These are phyloP conservation scores for Amblyjoppa proteus DNA, from an alignment of 2,888 invertebrate species.

Conservation along the genomic window DNA sequence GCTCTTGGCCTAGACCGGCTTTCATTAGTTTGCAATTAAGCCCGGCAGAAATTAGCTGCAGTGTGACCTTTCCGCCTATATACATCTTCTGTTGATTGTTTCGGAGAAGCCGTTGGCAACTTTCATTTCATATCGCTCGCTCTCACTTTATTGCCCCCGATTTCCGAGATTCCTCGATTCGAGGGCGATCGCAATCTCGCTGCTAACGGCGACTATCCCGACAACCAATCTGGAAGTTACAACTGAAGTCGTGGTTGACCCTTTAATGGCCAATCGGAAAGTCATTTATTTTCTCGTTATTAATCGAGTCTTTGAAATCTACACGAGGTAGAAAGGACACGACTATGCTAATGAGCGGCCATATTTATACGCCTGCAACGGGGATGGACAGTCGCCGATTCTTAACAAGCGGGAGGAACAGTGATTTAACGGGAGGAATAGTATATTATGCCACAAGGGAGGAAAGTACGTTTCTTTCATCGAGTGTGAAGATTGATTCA, in stretches of 20 bases:
- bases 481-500: too few relatives aligned
- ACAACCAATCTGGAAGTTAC: neutral
- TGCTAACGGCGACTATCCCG: neutral
- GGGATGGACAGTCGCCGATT: too few relatives aligned
- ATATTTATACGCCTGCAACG: too few relatives aligned
- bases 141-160: slow-evolving; percentile 68
- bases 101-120: slow-evolving; percentile 63
- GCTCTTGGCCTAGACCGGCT: slow-evolving; percentile 41
- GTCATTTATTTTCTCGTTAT: neutral
- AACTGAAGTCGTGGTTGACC: neutral
- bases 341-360: too few relatives aligned
- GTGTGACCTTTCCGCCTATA: slow-evolving; percentile 5
- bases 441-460: too few relatives aligned
- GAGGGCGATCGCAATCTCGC: slow-evolving; percentile 6
- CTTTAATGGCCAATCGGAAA: neutral
- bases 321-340: too few relatives aligned
- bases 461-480: too few relatives aligned
- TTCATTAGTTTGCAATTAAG: slow-evolving; percentile 71
- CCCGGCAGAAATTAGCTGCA: slow-evolving; percentile 27
- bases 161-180: slow-evolving; percentile 5
- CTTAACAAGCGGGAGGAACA: too few relatives aligned
- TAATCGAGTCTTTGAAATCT: neutral
- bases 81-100: slow-evolving; percentile 59
- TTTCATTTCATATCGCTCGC: slow-evolving; percentile 68
- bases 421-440: too few relatives aligned